Conservation (phyloP, 1,140 invertebrate genomes). For the Hycleus phaleratus region DNA sequence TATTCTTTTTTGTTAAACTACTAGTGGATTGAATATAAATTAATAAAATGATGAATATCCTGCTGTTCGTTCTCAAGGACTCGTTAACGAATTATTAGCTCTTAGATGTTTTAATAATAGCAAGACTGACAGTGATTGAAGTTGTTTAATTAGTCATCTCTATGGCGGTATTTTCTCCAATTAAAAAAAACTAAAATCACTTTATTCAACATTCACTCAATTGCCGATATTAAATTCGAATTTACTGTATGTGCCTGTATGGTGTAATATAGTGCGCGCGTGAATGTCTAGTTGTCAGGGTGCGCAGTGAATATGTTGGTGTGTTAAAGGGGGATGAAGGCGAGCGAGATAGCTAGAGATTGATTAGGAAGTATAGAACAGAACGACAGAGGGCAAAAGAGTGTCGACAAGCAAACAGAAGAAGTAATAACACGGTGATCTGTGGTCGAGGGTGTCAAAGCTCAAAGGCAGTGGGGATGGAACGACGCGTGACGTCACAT, state of each 20-base stretch:
- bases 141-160: background rate
- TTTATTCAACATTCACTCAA: too few relatives aligned
- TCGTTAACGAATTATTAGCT: background rate
- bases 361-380: too few relatives aligned
- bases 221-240: background rate
- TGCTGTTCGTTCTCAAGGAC: background rate
- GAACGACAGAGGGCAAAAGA: conserved; percentile 15
- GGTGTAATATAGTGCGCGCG: too few relatives aligned
- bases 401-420: conserved; percentile 37
- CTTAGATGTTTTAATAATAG: background rate
- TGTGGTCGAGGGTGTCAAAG: conserved; percentile 39
- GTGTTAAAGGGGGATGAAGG: too few relatives aligned
- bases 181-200: background rate
- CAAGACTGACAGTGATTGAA: background rate
- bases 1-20: too few relatives aligned
- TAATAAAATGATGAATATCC: too few relatives aligned
- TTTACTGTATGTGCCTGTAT: background rate
- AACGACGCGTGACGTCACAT: conserved; percentile 36
- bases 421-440: conserved; percentile 38
- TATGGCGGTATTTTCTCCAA: background rate
- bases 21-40: too few relatives aligned
- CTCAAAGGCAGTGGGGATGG: conserved; percentile 33
- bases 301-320: too few relatives aligned
- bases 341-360: too few relatives aligned
- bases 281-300: too few relatives aligned